phyloP scores from a whole-genome alignment of 1,140 invertebrate genomes.

The Phymastichus coffea region DNA sequence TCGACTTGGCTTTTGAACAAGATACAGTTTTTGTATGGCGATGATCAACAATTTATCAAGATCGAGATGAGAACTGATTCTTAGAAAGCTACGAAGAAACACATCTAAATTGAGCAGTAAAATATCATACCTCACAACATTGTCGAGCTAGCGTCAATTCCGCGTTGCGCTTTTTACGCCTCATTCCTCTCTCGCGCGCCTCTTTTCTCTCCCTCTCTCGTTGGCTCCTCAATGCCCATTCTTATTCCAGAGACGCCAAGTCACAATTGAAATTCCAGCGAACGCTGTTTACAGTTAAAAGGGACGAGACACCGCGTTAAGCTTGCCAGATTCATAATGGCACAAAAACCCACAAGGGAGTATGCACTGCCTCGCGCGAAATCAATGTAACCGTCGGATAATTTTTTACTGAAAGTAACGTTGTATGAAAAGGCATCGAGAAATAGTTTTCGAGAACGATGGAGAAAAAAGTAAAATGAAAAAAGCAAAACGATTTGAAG shows the following conservation, averaged over 20 bases:
- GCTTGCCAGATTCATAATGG: constrained; percentile 1
- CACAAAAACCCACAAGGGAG: constrained; percentile 3
- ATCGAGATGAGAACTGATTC: too few species aligned
- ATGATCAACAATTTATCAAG: too few species aligned
- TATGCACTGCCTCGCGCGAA: too few species aligned
- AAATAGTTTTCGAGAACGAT: too few species aligned
- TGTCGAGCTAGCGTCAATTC: neutral
- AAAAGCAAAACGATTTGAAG: neutral
- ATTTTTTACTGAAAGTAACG: too few species aligned
- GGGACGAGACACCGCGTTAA: neutral
- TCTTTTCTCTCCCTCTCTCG: constrained; percentile 2
- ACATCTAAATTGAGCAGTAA: too few species aligned
- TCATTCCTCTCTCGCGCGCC: neutral
- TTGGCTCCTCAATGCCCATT: neutral
- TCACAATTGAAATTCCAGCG: constrained; percentile 18
- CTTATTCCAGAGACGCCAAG: constrained; percentile 2
- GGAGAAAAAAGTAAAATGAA: neutral
- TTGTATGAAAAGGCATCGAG: too few species aligned
- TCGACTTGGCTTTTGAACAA: too few species aligned
- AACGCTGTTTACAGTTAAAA: constrained; percentile 15
- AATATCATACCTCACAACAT: too few species aligned
- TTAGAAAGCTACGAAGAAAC: too few species aligned
- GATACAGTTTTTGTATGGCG: too few species aligned
- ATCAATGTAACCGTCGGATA: too few species aligned
- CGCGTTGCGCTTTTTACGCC: neutral